Base-by-base conservation (phyloP, 92 coral and sea anemone genomes). In the Pocillopora meandrina region DNA sequence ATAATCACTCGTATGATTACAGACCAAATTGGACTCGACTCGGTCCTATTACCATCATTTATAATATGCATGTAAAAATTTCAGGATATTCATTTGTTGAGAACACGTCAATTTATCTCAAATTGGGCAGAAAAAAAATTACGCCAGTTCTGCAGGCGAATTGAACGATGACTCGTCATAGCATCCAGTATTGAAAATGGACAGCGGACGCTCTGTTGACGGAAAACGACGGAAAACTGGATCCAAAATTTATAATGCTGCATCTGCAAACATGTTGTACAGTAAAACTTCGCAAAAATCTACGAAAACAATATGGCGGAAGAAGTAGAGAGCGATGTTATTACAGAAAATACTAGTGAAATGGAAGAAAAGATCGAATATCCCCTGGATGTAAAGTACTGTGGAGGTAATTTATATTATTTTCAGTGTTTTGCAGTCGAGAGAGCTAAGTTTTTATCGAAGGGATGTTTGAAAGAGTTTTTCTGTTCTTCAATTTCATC, bases 321-420 rank as follows among this genome's bases (percentile, higher is more conserved):
- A 74, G 70, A 77, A 42, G 61, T 31, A 16, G 87, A 74, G 55
- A 26, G 5, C 19, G 85, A 56, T 2, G 12, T 71, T n/a, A 15
- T 57, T 0, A 72, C 65, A 61, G 87, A 86, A 67, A 73, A 33
- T 55, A 58, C 75, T 61, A 64, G 70, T 65, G 79, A 82, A 77
- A 47, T 58, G 52, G 95, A 94, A 11, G 85, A 87, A 79, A 89
- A 94, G 80, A 77, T 91, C 15, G 88, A 86, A 26, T 95, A 93
- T 71, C 98, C 98, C 12, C 82, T 95, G n/a, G 88, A 84, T 16
- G 88, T 95, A 12, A 92, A 86, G 47, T 95, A 95, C 70, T 95
- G 98, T 71, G 98, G 98, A 91, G 97, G 98, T 95, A 91, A 35
- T 34, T 55, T 2, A 63, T 6, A 47, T 20, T 59, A 12, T 21